Conservation (phyloP, 2,113 vertebrate species). For the Perca fluviatilis region DNA sequence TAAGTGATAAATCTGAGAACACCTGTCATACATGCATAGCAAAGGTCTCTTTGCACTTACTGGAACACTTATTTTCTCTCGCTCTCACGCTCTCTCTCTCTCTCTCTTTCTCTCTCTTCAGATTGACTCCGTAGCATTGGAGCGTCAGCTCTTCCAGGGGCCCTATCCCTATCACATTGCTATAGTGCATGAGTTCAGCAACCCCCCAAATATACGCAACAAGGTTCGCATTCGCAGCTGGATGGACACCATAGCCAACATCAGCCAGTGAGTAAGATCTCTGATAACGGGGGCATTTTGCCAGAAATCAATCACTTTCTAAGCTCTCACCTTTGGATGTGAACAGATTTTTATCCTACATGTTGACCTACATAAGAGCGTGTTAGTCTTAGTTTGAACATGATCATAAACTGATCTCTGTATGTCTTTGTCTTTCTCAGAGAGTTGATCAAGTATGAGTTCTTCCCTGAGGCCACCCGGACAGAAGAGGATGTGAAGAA, state of each 20-base stretch:
- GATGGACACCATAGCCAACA: constrained; percentile 99
- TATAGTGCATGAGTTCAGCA: constrained; percentile 98
- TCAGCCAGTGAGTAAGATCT: constrained; percentile 92
- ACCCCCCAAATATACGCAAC: constrained; percentile 97
- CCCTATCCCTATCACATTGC: constrained; percentile 98
- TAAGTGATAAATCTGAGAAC: too few species aligned
- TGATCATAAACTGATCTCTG: neutral
- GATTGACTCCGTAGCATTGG: constrained; percentile 93
- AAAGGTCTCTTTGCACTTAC: neutral
- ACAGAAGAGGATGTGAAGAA: constrained; percentile 95
- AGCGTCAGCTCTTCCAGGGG: constrained; percentile 95
- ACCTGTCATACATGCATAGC: too few species aligned
- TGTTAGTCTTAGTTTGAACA: neutral
- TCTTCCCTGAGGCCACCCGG: constrained; percentile 96
- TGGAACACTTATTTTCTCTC: neutral
- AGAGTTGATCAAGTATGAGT: constrained; percentile 98
- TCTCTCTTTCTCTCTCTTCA: constrained; percentile 52
- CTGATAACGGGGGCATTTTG: neutral
- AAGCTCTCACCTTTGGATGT: too few species aligned
- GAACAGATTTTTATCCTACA: too few species aligned
- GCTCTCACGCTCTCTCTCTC: neutral
- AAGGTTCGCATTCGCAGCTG: constrained; percentile 98
- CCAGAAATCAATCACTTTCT: neutral
- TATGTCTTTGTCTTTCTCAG: constrained; percentile 68
- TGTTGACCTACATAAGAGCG: neutral